Evolutionary conservation across 1,140 invertebrate species (phyloP).

Genomic region (Conus ventricosus): DNA sequence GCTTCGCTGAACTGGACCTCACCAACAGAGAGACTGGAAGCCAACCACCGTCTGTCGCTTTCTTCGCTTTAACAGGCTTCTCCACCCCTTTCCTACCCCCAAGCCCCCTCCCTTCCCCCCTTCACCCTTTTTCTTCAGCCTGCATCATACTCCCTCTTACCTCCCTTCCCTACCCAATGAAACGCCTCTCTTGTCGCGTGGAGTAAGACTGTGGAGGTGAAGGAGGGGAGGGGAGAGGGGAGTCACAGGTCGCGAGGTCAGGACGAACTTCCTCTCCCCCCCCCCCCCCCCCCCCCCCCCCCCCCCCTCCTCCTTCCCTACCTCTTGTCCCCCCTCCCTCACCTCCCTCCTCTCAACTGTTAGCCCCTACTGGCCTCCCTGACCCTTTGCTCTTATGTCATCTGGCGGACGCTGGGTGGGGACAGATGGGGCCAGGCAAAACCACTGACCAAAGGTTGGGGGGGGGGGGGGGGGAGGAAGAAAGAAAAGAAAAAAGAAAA

Average conservation of each 20-base stretch:
- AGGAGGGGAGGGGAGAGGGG: not conserved
- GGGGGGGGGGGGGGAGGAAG: not conserved
- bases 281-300: not conserved
- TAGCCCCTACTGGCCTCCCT: constrained; percentile 32
- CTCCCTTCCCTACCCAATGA: not conserved
- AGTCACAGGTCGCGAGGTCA: constrained; percentile 18
- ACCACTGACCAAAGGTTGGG: constrained; percentile 6
- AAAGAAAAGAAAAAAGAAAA: not conserved
- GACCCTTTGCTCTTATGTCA: constrained; percentile 39
- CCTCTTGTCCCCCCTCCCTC: not conserved
- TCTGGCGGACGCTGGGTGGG: not conserved
- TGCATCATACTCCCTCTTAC: not conserved
- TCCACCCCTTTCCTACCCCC: not conserved
- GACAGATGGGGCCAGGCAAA: constrained; percentile 18
- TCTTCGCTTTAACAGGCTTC: not conserved
- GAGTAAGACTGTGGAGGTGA: not conserved
- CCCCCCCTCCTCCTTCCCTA: not conserved
- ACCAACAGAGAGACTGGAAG: not conserved
- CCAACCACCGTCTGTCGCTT: not conserved
- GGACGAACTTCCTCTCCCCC: not conserved
- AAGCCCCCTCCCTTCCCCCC: not conserved
- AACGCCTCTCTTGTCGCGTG: not conserved
- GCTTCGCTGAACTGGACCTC: not conserved
- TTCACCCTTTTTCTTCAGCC: not conserved
- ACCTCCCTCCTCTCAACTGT: not conserved